phyloP scores from a whole-genome alignment of 2,113 vertebrate genomes.

The Poecile atricapillus region DNA sequence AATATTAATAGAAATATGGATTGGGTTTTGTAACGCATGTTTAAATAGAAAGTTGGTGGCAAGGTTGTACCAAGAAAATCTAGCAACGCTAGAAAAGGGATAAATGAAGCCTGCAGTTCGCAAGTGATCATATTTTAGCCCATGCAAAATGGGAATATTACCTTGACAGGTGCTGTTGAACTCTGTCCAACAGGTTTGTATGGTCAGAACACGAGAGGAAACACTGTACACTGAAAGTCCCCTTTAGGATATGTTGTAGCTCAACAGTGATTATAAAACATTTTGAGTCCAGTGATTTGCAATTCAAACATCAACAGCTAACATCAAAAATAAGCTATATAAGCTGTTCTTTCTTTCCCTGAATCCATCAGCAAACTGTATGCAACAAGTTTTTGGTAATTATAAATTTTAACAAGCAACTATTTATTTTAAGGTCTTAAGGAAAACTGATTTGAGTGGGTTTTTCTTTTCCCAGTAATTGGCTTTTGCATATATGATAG shows the following conservation, averaged over 20 bases:
- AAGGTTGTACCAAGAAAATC: background rate
- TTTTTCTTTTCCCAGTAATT: background rate
- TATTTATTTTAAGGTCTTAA: background rate
- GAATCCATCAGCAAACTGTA: background rate
- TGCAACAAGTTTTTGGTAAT: background rate
- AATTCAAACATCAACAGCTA: background rate
- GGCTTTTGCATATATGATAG: background rate
- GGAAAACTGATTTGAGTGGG: background rate
- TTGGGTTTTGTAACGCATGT: background rate
- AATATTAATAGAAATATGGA: conserved; percentile 14
- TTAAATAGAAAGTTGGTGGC: background rate
- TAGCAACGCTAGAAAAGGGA: background rate
- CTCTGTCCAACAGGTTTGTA: background rate
- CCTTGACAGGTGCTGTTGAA: background rate
- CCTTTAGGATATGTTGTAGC: background rate
- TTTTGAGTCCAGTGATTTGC: background rate
- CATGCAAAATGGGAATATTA: background rate
- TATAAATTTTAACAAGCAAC: background rate
- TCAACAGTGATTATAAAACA: background rate
- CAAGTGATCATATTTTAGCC: background rate
- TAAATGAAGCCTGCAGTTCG: background rate
- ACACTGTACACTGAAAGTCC: background rate
- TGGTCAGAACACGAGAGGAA: background rate
- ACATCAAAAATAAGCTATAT: background rate
- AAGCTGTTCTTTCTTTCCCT: background rate